phyloP scores from a whole-genome alignment of 2,888 invertebrate species.

The Trypoxylon attenuatum region DNA sequence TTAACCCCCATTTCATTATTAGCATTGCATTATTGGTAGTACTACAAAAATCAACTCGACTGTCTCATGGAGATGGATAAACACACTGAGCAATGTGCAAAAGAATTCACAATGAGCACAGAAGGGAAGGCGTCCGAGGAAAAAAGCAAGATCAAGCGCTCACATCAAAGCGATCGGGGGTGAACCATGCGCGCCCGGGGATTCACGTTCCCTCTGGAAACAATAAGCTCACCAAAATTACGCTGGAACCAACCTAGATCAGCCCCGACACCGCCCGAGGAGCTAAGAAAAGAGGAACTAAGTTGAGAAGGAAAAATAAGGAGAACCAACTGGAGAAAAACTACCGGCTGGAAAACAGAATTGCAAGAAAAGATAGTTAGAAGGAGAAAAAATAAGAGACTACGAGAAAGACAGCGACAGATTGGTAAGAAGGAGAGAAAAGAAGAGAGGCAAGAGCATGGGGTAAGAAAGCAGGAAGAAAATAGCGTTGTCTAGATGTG shows the following conservation, averaged over 20 bases:
- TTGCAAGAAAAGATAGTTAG: too few species aligned
- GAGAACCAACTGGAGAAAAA: background rate
- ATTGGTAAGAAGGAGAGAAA: background rate
- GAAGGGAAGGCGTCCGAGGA: background rate
- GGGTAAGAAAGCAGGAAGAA: conserved; percentile 1
- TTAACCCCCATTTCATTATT: too few species aligned
- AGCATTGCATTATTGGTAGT: too few species aligned
- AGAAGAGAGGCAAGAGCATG: background rate
- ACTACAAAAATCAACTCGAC: too few species aligned
- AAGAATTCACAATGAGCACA: too few species aligned
- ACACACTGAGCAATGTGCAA: too few species aligned
- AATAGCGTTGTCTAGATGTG: background rate
- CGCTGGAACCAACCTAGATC: background rate
- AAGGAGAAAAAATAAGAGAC: too few species aligned
- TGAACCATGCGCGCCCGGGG: conserved; percentile 15
- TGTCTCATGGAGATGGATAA: too few species aligned
- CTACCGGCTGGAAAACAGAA: background rate
- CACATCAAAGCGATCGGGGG: conserved; percentile 18
- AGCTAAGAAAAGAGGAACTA: background rate
- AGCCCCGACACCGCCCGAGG: background rate
- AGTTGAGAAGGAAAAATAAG: background rate
- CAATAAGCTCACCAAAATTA: conserved; percentile 27
- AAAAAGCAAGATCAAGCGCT: background rate
- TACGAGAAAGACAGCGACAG: background rate
- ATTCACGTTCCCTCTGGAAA: conserved; percentile 13